These are phyloP conservation scores for Numida meleagris DNA, from an alignment of 2,113 vertebrate genomes.

Conservation along the genomic window DNA sequence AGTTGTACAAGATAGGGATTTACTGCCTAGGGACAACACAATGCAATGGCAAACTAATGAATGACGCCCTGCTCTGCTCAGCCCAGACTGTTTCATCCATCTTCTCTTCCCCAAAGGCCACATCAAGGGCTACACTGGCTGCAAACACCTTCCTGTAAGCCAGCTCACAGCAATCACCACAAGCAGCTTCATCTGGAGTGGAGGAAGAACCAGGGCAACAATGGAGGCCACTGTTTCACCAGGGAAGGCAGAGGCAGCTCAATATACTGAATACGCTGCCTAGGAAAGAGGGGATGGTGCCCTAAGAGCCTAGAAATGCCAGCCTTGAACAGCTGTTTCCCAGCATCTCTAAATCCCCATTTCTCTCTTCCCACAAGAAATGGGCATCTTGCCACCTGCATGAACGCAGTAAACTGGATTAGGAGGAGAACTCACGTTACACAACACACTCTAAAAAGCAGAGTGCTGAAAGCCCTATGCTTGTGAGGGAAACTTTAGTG, in stretches of 20 bases:
- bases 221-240: background rate
- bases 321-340: background rate
- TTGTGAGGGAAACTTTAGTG: background rate
- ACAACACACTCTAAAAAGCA: background rate
- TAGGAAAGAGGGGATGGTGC: background rate
- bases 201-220: background rate
- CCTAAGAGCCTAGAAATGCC: background rate
- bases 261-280: background rate
- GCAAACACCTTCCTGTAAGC: rapidly evolving
- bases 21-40: background rate
- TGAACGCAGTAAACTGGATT: rapidly evolving
- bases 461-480: background rate
- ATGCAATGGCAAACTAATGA: background rate
- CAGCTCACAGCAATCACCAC: background rate
- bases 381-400: background rate
- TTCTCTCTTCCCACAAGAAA: background rate
- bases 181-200: background rate
- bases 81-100: background rate
- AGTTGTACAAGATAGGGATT: background rate
- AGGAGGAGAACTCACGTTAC: background rate
- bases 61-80: background rate
- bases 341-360: rapidly evolving
- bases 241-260: background rate
- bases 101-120: background rate
- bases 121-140: background rate